A percentile compares a stretch with the other conserved stretches of the same genome.
These are phyloP conservation scores for Psylliodes chrysocephalus DNA, from an alignment of 2,888 invertebrate genomes.

Conservation along the genomic window DNA sequence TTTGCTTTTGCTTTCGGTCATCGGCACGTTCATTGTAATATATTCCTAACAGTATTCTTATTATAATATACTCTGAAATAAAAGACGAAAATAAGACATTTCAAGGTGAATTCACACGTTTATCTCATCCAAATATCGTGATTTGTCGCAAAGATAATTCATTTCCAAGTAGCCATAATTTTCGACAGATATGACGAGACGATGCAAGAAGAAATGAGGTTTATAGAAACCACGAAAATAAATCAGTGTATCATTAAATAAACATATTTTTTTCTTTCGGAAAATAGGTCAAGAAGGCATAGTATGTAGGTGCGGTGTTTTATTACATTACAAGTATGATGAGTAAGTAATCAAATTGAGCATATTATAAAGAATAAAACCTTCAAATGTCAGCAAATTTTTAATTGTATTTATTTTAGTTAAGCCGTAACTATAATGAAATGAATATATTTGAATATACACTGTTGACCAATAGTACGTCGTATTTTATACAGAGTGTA, in stretches of 20 bases:
- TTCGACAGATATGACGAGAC: not conserved
- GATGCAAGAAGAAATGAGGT: not conserved
- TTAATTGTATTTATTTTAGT: conserved; percentile 12
- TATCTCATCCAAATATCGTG: not conserved
- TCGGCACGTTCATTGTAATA: too few species aligned
- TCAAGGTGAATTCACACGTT: not conserved
- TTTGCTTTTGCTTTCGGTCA: too few species aligned
- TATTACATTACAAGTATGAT: not conserved
- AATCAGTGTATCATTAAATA: not conserved
- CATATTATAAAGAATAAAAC: conserved; percentile 1
- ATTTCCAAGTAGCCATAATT: not conserved
- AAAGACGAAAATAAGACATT: not conserved
- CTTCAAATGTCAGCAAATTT: conserved; percentile 15
- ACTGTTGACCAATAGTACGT: not conserved
- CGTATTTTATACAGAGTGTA: too few species aligned
- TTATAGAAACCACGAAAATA: not conserved
- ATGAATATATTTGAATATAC: not conserved
- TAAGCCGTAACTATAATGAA: not conserved
- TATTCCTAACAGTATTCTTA: not conserved
- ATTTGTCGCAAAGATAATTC: not conserved
- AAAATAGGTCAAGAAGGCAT: conserved; percentile 5
- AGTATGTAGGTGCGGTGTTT: conserved; percentile 4
- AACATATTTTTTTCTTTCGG: not conserved
- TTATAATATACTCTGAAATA: not conserved
- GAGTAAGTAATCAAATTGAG: conserved; percentile 5